These are phyloP conservation scores for Tachina grossa DNA, from an alignment of 2,888 invertebrate species.

Conservation along the genomic window DNA sequence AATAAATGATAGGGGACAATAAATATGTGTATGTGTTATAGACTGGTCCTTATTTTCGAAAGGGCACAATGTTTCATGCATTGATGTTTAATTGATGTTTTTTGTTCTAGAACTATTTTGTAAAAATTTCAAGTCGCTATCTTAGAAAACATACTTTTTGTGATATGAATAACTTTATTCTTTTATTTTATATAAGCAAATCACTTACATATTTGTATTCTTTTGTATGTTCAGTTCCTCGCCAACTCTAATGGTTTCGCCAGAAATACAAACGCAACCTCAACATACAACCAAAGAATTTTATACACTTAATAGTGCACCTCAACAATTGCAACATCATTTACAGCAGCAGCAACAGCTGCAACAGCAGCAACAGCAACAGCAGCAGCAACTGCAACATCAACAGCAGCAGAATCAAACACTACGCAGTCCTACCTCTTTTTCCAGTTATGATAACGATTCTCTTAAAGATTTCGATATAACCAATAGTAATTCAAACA, in stretches of 20 bases:
- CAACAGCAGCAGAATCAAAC: constrained; percentile 69
- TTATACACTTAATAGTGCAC: constrained; percentile 72
- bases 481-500: constrained; percentile 72
- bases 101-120: too few relatives aligned
- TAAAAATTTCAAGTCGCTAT: too few relatives aligned
- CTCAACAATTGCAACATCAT: constrained; percentile 69
- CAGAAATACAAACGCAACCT: constrained; percentile 76
- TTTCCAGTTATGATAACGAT: constrained; percentile 82
- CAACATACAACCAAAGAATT: constrained; percentile 74
- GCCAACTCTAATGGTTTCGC: constrained; percentile 76
- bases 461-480: constrained; percentile 83
- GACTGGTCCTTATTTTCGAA: too few relatives aligned
- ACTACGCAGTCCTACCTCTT: constrained; percentile 81
- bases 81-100: too few relatives aligned
- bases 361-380: constrained; percentile 61
- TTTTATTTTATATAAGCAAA: background rate
- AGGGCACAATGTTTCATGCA: too few relatives aligned
- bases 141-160: too few relatives aligned
- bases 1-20: too few relatives aligned
- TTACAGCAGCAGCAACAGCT: constrained; percentile 62
- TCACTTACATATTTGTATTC: background rate
- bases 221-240: constrained; percentile 66
- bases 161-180: background rate
- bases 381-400: constrained; percentile 58
- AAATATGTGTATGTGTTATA: too few relatives aligned